phyloP scores from a whole-genome alignment of 2,797 vertebrate species.

The Cossypha polioptera region DNA sequence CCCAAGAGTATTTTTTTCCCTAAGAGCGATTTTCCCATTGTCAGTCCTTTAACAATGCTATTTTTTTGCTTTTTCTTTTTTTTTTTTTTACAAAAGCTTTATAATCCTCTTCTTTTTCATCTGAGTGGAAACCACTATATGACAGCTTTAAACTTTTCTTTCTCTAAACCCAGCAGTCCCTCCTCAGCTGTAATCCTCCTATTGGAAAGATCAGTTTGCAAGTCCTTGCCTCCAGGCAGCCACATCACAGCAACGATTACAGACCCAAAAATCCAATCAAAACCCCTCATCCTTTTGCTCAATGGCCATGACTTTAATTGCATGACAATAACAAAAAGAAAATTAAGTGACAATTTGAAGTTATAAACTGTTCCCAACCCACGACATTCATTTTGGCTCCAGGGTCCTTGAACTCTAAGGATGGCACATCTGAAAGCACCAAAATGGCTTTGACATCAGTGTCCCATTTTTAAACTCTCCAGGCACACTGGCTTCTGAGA shows the following conservation, averaged over 20 bases:
- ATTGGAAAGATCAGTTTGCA: constrained; percentile 5
- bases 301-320: constrained; percentile 6
- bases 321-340: not conserved
- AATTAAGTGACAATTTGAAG: constrained; percentile 13
- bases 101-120: constrained; percentile 54
- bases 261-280: constrained; percentile 14
- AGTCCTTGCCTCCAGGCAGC: constrained; percentile 8
- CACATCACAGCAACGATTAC: not conserved
- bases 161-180: constrained; percentile 38
- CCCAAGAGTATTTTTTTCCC: not conserved
- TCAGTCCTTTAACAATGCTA: not conserved
- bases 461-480: constrained; percentile 42
- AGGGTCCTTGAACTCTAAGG: not conserved
- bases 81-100: constrained; percentile 20
- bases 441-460: constrained; percentile 25
- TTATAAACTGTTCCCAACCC: not conserved
- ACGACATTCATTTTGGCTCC: not conserved
- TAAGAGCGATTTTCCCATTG: not conserved
- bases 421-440: not conserved
- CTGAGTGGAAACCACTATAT: constrained; percentile 35
- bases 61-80: not conserved
- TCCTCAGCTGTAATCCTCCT: constrained; percentile 41
- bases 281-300: not conserved
- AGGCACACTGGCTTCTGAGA: constrained; percentile 1
- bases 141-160: constrained; percentile 58